phyloP scores from a whole-genome alignment of 2,888 invertebrate genomes.

The Apotomis betuletana region DNA sequence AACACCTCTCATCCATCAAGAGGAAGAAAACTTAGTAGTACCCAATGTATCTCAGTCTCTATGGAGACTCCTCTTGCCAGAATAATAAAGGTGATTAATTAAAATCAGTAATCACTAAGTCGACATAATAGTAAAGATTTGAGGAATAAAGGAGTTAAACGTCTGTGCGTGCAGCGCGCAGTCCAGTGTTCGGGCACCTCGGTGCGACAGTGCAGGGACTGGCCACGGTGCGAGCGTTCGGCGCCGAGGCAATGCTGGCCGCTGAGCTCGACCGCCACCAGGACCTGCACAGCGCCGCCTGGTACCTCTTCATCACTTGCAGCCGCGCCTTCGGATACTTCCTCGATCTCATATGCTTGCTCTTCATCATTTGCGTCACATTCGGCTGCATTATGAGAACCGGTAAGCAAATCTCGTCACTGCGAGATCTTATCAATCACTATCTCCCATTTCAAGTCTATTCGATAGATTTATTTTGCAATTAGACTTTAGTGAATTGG shows the following conservation, averaged over 20 bases:
- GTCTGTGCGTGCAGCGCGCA: constrained; percentile 84
- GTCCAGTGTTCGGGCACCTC: constrained; percentile 92
- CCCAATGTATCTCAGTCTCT: too few relatives aligned
- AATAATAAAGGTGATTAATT: too few relatives aligned
- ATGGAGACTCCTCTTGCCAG: too few relatives aligned
- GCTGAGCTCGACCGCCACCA: constrained; percentile 83
- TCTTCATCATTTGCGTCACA: constrained; percentile 86
- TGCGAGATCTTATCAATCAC: too few relatives aligned
- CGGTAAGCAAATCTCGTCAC: constrained; percentile 54
- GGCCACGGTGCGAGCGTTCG: constrained; percentile 90
- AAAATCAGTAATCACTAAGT: too few relatives aligned
- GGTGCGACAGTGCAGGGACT: constrained; percentile 91
- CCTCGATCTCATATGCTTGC: constrained; percentile 85
- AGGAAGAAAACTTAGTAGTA: too few relatives aligned
- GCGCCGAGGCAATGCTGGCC: constrained; percentile 86
- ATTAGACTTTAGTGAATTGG: too few relatives aligned
- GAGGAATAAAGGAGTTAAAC: neutral
- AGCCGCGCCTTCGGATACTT: constrained; percentile 87
- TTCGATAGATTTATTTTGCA: too few relatives aligned
- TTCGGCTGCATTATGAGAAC: constrained; percentile 83
- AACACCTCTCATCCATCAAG: too few relatives aligned
- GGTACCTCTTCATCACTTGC: constrained; percentile 86
- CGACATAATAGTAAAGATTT: too few relatives aligned
- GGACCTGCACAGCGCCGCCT: constrained; percentile 86
- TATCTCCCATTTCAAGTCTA: too few relatives aligned